Base-by-base conservation (phyloP, 2,888 invertebrate species). In the Fissipunctia ypsillon region DNA sequence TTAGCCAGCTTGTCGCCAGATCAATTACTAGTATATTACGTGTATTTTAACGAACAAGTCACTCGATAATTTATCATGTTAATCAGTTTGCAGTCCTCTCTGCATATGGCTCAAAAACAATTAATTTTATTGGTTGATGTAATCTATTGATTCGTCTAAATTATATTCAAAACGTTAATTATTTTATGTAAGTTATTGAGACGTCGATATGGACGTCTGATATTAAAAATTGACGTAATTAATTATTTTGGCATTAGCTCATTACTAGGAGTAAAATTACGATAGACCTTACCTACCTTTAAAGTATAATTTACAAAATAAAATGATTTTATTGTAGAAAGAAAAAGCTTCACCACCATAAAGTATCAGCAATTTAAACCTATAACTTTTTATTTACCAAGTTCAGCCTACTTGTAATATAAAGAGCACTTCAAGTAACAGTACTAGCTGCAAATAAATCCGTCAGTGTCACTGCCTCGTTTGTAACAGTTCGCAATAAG, bases 401-500 rank as follows among this genome's bases (percentile, higher is more conserved):
- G 54, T 71, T 43, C 59, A 69, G 19, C 12, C 57, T 67, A 65
- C 57, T 63, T 61, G 50, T 59, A 64, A 63, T 60, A 60, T 60
- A 60, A 28, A 69, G 57, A 65, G n/a, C 25, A 63, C 31, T 63
- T 71, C n/a, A 59, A 70, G 69, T 83, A 85, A 83, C 80, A 66
- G 84, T 76, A 76, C 75, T 59, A 56, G 31, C 38, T 35, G n/a
- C 72, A 77, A 81, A 87, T 87, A 87, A 87, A 87, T 87, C 66
- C 63, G 69, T 86, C 86, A 74, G 61, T 61, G 77, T 78, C 68
- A 63, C 57, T 65, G 63, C 61, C 60, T 69, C 52, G 60, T 52
- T 78, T 74, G 78, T 69, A 61, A 31, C 74, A 70, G 70, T 73
- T 73, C 10, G 69, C 66, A 71, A 81, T 73, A 83, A 81, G 65